Conservation (phyloP, 2,888 invertebrate genomes). For the Cephonodes hylas region DNA sequence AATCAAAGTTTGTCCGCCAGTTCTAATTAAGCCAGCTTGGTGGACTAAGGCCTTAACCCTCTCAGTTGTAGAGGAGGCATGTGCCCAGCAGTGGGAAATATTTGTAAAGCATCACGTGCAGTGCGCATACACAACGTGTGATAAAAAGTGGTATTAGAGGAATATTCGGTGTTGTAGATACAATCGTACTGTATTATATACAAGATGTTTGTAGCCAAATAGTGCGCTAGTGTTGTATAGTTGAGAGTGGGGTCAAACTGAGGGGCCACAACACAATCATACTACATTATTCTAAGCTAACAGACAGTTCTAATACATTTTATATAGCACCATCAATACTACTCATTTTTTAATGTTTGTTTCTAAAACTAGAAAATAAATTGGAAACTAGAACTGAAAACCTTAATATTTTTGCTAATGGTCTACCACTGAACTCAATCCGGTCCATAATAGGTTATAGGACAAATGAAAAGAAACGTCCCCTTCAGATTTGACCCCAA, state of each 20-base stretch:
- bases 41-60: no score
- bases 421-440: not conserved
- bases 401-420: not conserved
- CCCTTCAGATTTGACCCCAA: slow-evolving; percentile 1
- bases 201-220: not conserved
- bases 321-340: no score
- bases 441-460: not conserved
- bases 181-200: not conserved
- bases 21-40: no score
- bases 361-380: no score
- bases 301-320: no score
- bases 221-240: not conserved
- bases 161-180: not conserved
- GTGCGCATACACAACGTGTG: not conserved
- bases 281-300: no score
- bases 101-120: not conserved
- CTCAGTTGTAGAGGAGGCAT: no score
- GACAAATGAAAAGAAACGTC: not conserved
- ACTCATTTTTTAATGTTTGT: no score
- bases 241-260: not conserved
- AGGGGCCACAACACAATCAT: not conserved
- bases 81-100: no score
- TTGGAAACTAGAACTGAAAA: not conserved
- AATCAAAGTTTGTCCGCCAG: no score
- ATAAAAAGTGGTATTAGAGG: not conserved